Evolutionary conservation across 2,888 invertebrate genomes (phyloP).

Genomic region (Hololepta plana): DNA sequence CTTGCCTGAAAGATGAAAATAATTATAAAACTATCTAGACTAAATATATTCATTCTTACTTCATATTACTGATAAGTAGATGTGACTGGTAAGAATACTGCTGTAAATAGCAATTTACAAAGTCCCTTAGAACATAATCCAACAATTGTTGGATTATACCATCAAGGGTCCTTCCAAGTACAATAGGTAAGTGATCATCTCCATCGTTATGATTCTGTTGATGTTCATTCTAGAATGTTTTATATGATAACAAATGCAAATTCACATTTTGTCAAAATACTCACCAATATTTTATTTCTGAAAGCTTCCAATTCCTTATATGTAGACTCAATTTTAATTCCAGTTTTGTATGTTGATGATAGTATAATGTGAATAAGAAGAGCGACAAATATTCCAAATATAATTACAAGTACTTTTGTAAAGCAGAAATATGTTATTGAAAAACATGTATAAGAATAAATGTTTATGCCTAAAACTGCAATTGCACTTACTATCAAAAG

Average conservation of each 20-base stretch:
- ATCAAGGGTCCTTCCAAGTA: conserved; percentile 68
- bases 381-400: conserved; percentile 25
- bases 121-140: conserved; percentile 61
- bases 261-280: conserved; percentile 8
- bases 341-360: conserved; percentile 47
- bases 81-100: conserved; percentile 33
- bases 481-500: conserved; percentile 9
- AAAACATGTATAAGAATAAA: conserved; percentile 14
- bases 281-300: conserved; percentile 39
- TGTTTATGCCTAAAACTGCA: conserved; percentile 9
- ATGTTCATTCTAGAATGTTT: no score
- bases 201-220: conserved; percentile 9
- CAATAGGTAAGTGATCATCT: conserved; percentile 39
- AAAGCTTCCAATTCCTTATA: conserved; percentile 40
- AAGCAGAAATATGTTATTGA: conserved; percentile 13
- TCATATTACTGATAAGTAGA: conserved; percentile 27
- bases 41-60: conserved; percentile 25
- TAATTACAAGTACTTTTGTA: conserved; percentile 13
- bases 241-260: no score
- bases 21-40: conserved; percentile 3
- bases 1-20: conserved; percentile 45
- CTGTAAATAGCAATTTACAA: conserved; percentile 55
- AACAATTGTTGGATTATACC: conserved; percentile 64
- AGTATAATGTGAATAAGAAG: conserved; percentile 43
- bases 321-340: conserved; percentile 35